These are phyloP conservation scores for Coptodon rendalli DNA, from an alignment of 2,113 vertebrate genomes.

Conservation along the genomic window DNA sequence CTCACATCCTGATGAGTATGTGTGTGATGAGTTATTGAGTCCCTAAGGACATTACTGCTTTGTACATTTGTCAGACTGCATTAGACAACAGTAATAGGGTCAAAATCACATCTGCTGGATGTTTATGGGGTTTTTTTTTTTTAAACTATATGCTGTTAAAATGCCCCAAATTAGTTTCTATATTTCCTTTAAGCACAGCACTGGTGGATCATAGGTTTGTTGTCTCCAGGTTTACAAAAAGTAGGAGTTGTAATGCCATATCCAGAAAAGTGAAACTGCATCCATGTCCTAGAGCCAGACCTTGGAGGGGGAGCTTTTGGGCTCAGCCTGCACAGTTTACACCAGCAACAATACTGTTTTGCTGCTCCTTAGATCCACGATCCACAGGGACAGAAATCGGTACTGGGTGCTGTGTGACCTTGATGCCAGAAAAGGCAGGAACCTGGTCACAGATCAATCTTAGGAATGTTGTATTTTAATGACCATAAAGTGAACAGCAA, in stretches of 20 bases:
- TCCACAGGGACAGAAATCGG: background rate
- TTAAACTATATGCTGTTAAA: background rate
- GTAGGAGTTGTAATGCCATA: background rate
- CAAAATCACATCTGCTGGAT: background rate
- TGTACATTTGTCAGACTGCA: background rate
- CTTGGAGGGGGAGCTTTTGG: background rate
- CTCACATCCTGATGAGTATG: background rate
- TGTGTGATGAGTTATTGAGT: background rate
- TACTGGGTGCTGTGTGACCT: background rate
- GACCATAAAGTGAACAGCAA: background rate
- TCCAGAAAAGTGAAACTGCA: background rate
- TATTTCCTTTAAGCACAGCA: background rate
- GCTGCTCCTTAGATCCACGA: background rate
- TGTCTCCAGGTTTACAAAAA: background rate
- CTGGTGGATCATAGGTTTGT: background rate
- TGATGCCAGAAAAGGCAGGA: background rate
- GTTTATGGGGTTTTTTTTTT: too few relatives aligned
- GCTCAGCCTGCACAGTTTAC: background rate
- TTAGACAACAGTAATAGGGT: background rate
- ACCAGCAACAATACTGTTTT: background rate
- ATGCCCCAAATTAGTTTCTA: fast-evolving
- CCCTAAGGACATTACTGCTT: background rate
- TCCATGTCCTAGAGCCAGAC: background rate
- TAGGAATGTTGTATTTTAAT: background rate
- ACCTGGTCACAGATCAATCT: background rate